Conservation (phyloP, 2,113 vertebrate species). For the Lophius piscatorius region DNA sequence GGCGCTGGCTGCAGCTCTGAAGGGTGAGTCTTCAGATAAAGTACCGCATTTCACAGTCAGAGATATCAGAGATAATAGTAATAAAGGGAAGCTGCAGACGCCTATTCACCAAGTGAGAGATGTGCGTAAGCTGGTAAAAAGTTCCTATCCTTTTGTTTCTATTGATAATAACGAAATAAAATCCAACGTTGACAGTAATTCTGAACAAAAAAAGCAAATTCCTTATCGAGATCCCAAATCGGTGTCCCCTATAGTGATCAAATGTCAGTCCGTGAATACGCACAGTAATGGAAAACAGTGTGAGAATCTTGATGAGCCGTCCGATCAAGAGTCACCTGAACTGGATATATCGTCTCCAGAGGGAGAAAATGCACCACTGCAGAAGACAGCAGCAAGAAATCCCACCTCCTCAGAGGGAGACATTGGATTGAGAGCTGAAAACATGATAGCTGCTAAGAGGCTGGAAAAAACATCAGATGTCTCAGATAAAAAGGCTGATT, state of each 20-base stretch:
- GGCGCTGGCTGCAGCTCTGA: slow-evolving; percentile 68
- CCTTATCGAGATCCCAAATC: slow-evolving; percentile 62
- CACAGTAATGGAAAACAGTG: slow-evolving; percentile 69
- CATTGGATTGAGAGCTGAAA: slow-evolving; percentile 79
- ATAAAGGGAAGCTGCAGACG: slow-evolving; percentile 84
- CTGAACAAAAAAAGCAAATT: slow-evolving; percentile 82
- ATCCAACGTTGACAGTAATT: slow-evolving; percentile 72
- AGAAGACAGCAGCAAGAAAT: slow-evolving; percentile 77
- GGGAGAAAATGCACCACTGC: slow-evolving; percentile 71
- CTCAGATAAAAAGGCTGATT: slow-evolving; percentile 76
- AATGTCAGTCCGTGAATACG: slow-evolving; percentile 89
- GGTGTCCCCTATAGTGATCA: slow-evolving; percentile 92
- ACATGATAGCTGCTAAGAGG: slow-evolving; percentile 72
- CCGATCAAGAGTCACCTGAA: slow-evolving; percentile 41
- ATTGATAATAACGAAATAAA: slow-evolving; percentile 82
- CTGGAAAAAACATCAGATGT: slow-evolving; percentile 72
- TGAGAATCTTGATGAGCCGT: slow-evolving; percentile 51
- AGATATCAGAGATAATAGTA: slow-evolving; percentile 89
- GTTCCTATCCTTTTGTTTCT: slow-evolving; percentile 87
- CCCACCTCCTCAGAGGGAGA: slow-evolving; percentile 69
- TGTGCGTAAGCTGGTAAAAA: slow-evolving; percentile 94
- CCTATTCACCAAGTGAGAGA: slow-evolving; percentile 94
- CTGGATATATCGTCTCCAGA: slow-evolving; percentile 71
- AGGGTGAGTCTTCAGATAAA: slow-evolving; percentile 84
- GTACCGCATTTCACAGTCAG: slow-evolving; percentile 93